Conservation (phyloP, 2,888 invertebrate species). For the Metallyticus violacea region DNA sequence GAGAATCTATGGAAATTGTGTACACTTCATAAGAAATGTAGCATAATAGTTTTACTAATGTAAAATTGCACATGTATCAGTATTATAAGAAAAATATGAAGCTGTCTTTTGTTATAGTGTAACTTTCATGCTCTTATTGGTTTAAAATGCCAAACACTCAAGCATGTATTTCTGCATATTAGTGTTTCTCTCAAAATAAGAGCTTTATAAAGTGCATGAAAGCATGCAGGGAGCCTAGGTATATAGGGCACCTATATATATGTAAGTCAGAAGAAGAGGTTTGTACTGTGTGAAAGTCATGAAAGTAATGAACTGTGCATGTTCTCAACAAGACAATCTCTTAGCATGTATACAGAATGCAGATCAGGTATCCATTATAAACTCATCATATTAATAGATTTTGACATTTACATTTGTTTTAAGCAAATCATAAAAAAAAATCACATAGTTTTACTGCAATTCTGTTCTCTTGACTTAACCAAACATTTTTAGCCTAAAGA, state of each 20-base stretch:
- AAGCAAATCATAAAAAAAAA: too few relatives aligned
- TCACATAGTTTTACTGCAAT: too few relatives aligned
- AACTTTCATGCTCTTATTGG: background rate
- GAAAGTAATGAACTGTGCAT: background rate
- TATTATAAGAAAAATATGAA: background rate
- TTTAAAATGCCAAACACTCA: background rate
- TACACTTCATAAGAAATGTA: background rate
- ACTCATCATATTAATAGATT: too few relatives aligned
- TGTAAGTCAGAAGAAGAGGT: background rate
- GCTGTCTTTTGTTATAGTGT: background rate
- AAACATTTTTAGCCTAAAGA: too few relatives aligned
- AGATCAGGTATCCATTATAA: too few relatives aligned
- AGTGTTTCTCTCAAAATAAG: background rate
- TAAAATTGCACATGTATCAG: background rate
- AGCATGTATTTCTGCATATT: background rate
- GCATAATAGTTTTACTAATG: background rate
- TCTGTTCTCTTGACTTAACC: too few relatives aligned
- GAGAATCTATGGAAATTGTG: too few relatives aligned
- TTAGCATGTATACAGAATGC: too few relatives aligned
- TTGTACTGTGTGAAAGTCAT: background rate
- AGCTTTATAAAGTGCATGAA: background rate
- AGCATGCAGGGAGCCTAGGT: too few relatives aligned
- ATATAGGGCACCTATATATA: too few relatives aligned
- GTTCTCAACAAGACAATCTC: too few relatives aligned
- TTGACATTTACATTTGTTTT: too few relatives aligned